phyloP scores from a whole-genome alignment of 23 tunicate species.

The Ascidia mentula region DNA sequence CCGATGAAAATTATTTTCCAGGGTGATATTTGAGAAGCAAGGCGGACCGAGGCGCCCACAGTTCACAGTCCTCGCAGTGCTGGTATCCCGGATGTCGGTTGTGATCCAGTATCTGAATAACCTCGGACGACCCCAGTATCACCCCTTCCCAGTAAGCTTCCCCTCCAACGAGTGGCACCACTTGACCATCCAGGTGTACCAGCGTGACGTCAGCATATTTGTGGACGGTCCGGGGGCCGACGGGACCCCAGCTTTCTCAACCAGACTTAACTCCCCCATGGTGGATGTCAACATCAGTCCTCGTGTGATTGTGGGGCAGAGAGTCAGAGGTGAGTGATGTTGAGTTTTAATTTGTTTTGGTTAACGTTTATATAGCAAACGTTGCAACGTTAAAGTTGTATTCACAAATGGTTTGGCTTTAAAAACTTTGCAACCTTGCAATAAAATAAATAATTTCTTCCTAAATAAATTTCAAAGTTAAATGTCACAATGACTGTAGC shows the following conservation, averaged over 20 bases:
- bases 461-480: neutral
- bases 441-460: neutral
- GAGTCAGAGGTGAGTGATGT: constrained; percentile 49
- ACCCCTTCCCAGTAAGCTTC: constrained; percentile 31
- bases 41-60: constrained; percentile 38
- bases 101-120: constrained; percentile 59
- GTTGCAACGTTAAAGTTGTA: neutral
- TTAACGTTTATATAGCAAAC: neutral
- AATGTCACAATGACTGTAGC: too few relatives aligned
- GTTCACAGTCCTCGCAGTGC: constrained; percentile 41
- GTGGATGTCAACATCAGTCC: constrained; percentile 50
- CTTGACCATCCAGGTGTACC: constrained; percentile 69
- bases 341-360: neutral
- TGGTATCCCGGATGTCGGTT: constrained; percentile 42
- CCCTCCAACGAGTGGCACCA: constrained; percentile 70
- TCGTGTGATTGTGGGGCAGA: constrained; percentile 52
- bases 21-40: constrained; percentile 68
- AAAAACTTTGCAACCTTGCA: neutral
- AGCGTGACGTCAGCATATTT: constrained; percentile 50
- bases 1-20: too few relatives aligned
- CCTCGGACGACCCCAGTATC: constrained; percentile 37
- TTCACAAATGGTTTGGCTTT: neutral
- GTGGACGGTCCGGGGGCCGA: constrained; percentile 61
- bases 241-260: constrained; percentile 52
- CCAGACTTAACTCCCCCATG: constrained; percentile 24